These are phyloP conservation scores for Drosophila rubida DNA, from an alignment of 2,888 invertebrate species.

Conservation along the genomic window DNA sequence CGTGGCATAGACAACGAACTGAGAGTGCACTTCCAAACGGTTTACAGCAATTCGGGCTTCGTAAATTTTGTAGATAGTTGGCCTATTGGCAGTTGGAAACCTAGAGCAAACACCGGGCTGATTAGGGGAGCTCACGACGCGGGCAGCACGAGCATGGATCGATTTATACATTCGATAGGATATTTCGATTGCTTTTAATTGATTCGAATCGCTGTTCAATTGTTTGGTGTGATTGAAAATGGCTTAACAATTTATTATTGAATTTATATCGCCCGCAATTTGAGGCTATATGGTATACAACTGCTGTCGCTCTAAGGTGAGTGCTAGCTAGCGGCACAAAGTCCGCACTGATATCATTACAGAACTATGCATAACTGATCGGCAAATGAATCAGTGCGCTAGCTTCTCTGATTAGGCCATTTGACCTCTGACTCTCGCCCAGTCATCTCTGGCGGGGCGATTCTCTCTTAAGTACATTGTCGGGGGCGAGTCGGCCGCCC, in stretches of 20 bases:
- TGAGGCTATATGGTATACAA: no score
- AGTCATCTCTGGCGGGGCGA: slow-evolving; percentile 7
- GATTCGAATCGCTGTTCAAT: slow-evolving; percentile 79
- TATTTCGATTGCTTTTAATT: slow-evolving; percentile 81
- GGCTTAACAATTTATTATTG: slow-evolving; percentile 74
- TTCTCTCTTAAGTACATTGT: slow-evolving; percentile 20
- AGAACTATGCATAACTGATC: slow-evolving; percentile 54
- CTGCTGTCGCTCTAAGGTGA: no score
- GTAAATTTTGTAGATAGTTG: slow-evolving; percentile 63
- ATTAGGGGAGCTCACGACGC: slow-evolving; percentile 34
- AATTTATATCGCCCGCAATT: slow-evolving; percentile 65
- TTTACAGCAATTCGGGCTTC: slow-evolving; percentile 32
- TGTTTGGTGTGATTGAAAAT: slow-evolving; percentile 82
- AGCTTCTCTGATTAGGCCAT: slow-evolving; percentile 64
- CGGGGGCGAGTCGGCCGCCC: slow-evolving; percentile 28
- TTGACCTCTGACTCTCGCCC: slow-evolving; percentile 59
- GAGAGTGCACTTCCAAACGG: not conserved
- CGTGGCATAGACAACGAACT: not conserved
- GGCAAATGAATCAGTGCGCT: slow-evolving; percentile 73
- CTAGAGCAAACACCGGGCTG: slow-evolving; percentile 35
- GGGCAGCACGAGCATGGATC: slow-evolving; percentile 16
- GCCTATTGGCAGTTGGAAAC: slow-evolving; percentile 24
- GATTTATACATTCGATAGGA: slow-evolving; percentile 65
- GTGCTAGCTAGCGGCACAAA: slow-evolving; percentile 1
- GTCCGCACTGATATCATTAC: slow-evolving; percentile 63